Evolutionary conservation across 2,797 vertebrate genomes (phyloP), one percentile per base, ranked within the genome.

Genomic region (Mastacembelus armatus): DNA sequence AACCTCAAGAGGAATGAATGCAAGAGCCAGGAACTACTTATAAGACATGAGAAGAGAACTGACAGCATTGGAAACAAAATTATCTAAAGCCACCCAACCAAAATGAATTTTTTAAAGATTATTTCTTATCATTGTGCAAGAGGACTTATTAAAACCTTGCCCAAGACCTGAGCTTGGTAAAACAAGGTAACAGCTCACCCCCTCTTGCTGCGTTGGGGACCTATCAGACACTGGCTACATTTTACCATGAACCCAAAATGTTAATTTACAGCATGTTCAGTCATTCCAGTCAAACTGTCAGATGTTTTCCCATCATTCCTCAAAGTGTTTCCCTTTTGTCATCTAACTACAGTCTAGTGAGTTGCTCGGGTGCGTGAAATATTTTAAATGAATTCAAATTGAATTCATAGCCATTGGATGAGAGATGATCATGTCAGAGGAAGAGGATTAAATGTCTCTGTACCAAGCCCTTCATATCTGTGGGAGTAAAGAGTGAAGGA

Each of bases 341-440:
- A 22, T 60, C 64, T 77, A 27, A 49, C 36, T 44, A 15, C 14
- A 1, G 2, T 58, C 33, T 10, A 36, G 47, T 24, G 44, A 58
- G 54, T 35, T 36, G 38, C 61, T 51, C 19, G 24, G 49, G 48
- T 45, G 60, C 58, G 50, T 48, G 65, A 64, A 77, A 74, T 38
- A 70, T 65, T 62, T 69, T 43, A 40, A 52, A 71, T 47, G 21
- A 79, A 81, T 77, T 74, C 42, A 72, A 66, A 75, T 39, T 62
- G 43, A 84, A 70, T 74, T 30, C 50, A 42, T 32, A 77, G 57
- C 60, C 6, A 21, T 27, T 50, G 45, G 45, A 77, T 74, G 66
- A 84, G 81, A 74, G 74, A 73, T 9, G 48, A 59, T 59, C 62
- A 38, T 8, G 48, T 80, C 65, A 61, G 59, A 49, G 27, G 63